Evolutionary conservation across 2,113 vertebrate species (phyloP).

Genomic region (Gorsachius goisagi): DNA sequence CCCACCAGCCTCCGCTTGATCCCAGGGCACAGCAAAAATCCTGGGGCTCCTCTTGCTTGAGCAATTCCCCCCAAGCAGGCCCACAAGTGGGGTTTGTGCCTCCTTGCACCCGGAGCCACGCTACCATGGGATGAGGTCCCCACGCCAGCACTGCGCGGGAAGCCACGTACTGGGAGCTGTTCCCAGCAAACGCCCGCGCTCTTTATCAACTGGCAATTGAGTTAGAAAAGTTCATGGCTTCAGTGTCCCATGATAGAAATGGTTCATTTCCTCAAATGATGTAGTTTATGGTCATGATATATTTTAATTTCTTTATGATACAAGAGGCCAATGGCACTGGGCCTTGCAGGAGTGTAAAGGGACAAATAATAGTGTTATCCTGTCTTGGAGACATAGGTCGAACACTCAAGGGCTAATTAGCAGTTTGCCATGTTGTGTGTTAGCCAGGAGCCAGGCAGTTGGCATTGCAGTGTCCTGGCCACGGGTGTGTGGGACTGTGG

Average conservation of each 20-base stretch:
- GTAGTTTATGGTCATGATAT: slow-evolving; percentile 65
- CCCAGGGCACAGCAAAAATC: neutral
- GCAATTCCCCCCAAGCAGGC: neutral
- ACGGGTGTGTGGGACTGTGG: neutral
- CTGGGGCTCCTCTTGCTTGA: neutral
- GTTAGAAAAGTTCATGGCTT: slow-evolving; percentile 55
- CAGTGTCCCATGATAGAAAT: neutral
- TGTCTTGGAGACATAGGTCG: neutral
- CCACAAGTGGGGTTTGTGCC: neutral
- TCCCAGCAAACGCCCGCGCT: neutral
- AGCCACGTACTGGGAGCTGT: neutral
- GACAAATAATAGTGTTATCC: neutral
- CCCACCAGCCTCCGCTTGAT: accelerated
- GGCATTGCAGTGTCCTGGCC: neutral
- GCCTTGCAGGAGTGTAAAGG: neutral
- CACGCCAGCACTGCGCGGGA: neutral
- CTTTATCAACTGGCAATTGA: slow-evolving; percentile 50
- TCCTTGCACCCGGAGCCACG: neutral
- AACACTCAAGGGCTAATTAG: neutral
- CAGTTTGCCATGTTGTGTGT: neutral
- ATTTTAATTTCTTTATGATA: slow-evolving; percentile 70
- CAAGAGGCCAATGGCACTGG: slow-evolving; percentile 1
- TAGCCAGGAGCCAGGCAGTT: neutral
- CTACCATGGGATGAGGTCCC: accelerated
- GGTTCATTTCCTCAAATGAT: slow-evolving; percentile 55